A percentile compares a stretch with the other conserved stretches of the same genome.
Evolutionary conservation across 2,888 invertebrate species (phyloP).

Genomic region (Mesochorus sp.): DNA sequence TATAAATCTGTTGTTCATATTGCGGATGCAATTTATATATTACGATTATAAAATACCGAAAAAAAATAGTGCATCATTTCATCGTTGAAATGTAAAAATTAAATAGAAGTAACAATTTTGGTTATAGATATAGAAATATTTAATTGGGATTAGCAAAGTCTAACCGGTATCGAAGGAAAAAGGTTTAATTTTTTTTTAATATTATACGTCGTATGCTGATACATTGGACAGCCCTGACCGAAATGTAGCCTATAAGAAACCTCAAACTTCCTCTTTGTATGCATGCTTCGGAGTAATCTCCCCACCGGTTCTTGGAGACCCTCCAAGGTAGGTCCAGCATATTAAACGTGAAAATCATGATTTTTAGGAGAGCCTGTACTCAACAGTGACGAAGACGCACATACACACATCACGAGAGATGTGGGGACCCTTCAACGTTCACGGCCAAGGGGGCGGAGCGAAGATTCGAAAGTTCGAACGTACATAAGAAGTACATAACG

Average conservation of each 20-base stretch:
- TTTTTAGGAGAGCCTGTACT: conserved; percentile 51
- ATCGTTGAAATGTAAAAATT: background rate
- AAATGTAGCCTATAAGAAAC: conserved; percentile 29
- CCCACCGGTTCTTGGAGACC: conserved; percentile 28
- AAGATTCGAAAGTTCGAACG: conserved; percentile 61
- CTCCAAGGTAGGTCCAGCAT: conserved; percentile 27
- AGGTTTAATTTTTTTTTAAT: background rate
- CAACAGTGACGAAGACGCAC: conserved; percentile 2
- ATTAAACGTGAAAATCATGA: conserved; percentile 26
- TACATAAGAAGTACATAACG: conserved; percentile 1
- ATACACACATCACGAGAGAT: conserved; percentile 20
- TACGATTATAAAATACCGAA: too few species aligned
- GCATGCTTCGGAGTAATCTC: conserved; percentile 30
- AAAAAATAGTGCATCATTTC: background rate
- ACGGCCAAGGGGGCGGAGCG: conserved; percentile 60
- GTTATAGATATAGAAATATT: background rate
- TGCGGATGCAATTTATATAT: too few species aligned
- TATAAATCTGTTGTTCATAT: too few species aligned
- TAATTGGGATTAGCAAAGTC: background rate
- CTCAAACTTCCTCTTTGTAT: conserved; percentile 20
- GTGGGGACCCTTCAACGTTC: conserved; percentile 46
- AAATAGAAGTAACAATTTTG: background rate
- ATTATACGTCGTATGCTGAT: background rate
- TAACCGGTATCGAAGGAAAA: background rate
- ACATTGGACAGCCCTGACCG: conserved; percentile 54